Conservation (phyloP, 2,888 invertebrate genomes). For the Chaetogeoica ovagalla region DNA sequence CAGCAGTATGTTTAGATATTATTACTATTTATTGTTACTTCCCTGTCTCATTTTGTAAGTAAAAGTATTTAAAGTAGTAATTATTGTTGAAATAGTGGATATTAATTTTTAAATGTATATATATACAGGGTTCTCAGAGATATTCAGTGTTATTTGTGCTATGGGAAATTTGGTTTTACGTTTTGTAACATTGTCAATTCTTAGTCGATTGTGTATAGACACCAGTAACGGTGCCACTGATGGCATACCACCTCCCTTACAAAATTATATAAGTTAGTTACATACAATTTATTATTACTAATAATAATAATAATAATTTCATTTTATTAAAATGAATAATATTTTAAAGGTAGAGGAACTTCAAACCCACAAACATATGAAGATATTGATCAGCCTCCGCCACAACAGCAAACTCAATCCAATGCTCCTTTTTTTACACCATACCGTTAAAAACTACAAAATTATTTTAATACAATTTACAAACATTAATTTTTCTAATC, state of each 20-base stretch:
- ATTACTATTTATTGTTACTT: slow-evolving; percentile 44
- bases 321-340: neutral
- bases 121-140: slow-evolving; percentile 31
- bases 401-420: slow-evolving; percentile 34
- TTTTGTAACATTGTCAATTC: slow-evolving; percentile 45
- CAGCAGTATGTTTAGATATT: slow-evolving; percentile 33
- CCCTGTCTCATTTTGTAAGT: slow-evolving; percentile 42
- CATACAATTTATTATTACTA: neutral
- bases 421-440: slow-evolving; percentile 50
- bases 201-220: slow-evolving; percentile 44
- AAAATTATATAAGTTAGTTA: slow-evolving; percentile 47
- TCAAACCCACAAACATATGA: slow-evolving; percentile 43
- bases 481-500: no score
- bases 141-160: slow-evolving; percentile 41
- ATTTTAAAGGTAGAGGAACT: slow-evolving; percentile 42
- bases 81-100: neutral
- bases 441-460: slow-evolving; percentile 40
- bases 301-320: neutral
- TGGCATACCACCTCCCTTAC: slow-evolving; percentile 45
- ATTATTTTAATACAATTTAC: slow-evolving; percentile 21
- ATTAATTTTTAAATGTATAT: neutral
- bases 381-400: slow-evolving; percentile 35
- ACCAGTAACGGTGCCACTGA: slow-evolving; percentile 39
- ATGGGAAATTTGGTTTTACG: slow-evolving; percentile 39
- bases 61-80: neutral